Percentiles rank a stretch among this genome's conserved stretches.
Evolutionary conservation across 2,797 vertebrate genomes (phyloP).

Genomic region (Thripadectes ignobilis): DNA sequence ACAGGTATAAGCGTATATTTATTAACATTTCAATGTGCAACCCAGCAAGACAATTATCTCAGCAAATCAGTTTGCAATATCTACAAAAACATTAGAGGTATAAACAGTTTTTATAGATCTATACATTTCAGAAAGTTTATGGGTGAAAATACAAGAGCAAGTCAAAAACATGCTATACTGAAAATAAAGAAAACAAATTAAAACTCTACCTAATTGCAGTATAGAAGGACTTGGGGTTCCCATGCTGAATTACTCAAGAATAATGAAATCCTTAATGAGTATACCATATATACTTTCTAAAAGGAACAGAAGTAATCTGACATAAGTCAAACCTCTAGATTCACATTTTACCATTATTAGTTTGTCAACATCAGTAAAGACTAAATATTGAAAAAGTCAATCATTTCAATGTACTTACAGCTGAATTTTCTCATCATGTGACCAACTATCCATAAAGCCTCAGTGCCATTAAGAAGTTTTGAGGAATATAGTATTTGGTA

Average conservation of each 20-base stretch:
- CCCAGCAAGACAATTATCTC: not conserved
- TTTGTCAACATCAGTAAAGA: constrained; percentile 27
- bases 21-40: constrained; percentile 36
- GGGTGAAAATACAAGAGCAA: not conserved
- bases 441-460: constrained; percentile 67
- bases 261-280: not conserved
- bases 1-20: constrained; percentile 26
- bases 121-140: not conserved
- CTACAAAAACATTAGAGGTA: not conserved
- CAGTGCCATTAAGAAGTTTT: constrained; percentile 64
- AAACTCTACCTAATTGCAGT: not conserved
- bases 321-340: not conserved
- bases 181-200: not conserved
- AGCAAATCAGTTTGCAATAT: not conserved
- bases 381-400: constrained; percentile 57
- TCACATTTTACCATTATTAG: not conserved
- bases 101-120: constrained; percentile 1
- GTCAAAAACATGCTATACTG: not conserved
- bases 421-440: constrained; percentile 66
- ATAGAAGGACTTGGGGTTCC: not conserved
- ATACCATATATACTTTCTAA: not conserved
- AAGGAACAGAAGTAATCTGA: not conserved
- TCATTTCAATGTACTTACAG: constrained; percentile 64
- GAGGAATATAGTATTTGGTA: constrained; percentile 68
- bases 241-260: not conserved